These are phyloP conservation scores for Agonum fuliginosum DNA, from an alignment of 2,888 invertebrate species.

Conservation along the genomic window DNA sequence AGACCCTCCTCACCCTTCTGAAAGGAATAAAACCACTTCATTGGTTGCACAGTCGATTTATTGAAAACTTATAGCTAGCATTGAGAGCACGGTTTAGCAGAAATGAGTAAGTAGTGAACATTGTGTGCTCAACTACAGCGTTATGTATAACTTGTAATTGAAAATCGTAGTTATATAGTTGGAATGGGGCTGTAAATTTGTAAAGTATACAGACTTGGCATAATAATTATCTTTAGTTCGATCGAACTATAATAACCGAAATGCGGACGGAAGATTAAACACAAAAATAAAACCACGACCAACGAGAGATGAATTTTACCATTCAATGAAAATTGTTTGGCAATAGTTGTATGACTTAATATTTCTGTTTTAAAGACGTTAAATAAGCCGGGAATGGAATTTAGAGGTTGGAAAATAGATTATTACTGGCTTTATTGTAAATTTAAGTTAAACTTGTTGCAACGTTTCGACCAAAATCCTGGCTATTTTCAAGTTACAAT, in stretches of 20 bases:
- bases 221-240: slow-evolving; percentile 28
- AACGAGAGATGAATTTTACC: background rate
- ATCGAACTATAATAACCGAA: slow-evolving; percentile 24
- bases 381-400: too few relatives aligned
- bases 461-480: too few relatives aligned
- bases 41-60: background rate
- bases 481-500: too few relatives aligned
- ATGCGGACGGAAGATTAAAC: slow-evolving; percentile 21
- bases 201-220: slow-evolving; percentile 38
- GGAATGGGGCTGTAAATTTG: slow-evolving; percentile 33
- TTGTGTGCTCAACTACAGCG: slow-evolving; percentile 9
- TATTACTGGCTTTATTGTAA: too few relatives aligned
- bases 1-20: too few relatives aligned
- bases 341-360: too few relatives aligned
- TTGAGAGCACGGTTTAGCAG: slow-evolving; percentile 6
- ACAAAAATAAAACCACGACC: slow-evolving; percentile 21
- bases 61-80: slow-evolving; percentile 15
- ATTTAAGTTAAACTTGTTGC: too few relatives aligned
- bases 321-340: too few relatives aligned
- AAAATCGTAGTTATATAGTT: slow-evolving; percentile 18
- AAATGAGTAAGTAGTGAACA: slow-evolving; percentile 18
- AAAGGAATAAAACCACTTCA: background rate
- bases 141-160: slow-evolving; percentile 38
- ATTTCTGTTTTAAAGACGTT: too few relatives aligned
- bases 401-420: too few relatives aligned